Evolutionary conservation across 2,113 vertebrate species (phyloP), one percentile per base, ranked within the genome.

Genomic region (Probosciger aterrimus): DNA sequence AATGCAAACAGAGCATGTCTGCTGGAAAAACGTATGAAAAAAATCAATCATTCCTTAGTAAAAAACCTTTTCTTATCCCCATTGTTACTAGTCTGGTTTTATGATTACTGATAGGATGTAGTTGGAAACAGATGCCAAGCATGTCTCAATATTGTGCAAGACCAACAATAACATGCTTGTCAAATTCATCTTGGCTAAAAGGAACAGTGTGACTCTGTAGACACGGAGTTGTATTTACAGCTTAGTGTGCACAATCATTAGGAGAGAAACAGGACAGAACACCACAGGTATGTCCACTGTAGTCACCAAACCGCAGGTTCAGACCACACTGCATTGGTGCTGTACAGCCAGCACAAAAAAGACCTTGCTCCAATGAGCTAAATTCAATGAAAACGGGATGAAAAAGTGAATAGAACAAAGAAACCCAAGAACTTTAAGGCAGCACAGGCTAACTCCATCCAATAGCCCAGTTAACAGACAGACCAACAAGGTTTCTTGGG

Each of bases 51-150:
- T 23, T 93, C 52, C 62, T 73, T 39, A 75, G 80, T 53, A 85
- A 90, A 93, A 86, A 87, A 15, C 85, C 33, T 75, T 88, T 91
- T 86, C 92, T 93, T 93, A 93, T 83, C 88, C 80, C 82, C 52
- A 57, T 86, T 93, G 93, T 96, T 96, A 94, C 85, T 25, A 75
- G 60, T 19, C 86, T 93, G 92, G 43, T 96, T 97, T 92, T 88
- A 92, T 2, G 14, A 74, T 94, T 81, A 90, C 93, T 88, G 95
- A 96, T 94, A 90, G 93, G 95, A 93, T 27, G 55, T 5, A 75
- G 87, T 1, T 83, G 68, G 82, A 83, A 96, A 74, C 59, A 68
- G 87, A 85, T 68, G 86, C 86, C 82, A 88, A 52, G 62, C 22
- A 78, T 94, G 90, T 86, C 80, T 84, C 86, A 76, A 18, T 62